Evolutionary conservation across 1,140 invertebrate genomes (phyloP).

Genomic region (Brachionus rotundiformis): DNA sequence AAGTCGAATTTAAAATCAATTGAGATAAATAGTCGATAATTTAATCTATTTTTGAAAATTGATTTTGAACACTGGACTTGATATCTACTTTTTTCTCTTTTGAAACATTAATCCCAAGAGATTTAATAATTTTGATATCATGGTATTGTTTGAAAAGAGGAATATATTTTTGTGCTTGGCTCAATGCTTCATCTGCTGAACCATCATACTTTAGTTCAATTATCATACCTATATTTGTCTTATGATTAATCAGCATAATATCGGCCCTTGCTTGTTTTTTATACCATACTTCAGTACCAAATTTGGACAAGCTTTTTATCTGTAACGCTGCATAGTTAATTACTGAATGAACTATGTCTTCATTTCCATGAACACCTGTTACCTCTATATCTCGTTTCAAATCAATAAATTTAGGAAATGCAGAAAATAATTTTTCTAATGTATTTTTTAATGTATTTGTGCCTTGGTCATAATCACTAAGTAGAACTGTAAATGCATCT

Average conservation of each 20-base stretch:
- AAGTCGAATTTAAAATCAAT: too few species aligned
- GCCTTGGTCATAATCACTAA: background rate
- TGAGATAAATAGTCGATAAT: too few species aligned
- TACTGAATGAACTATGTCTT: conserved; percentile 29
- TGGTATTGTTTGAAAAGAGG: conserved; percentile 19
- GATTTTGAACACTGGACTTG: background rate
- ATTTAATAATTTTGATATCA: conserved; percentile 3
- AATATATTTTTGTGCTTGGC: conserved; percentile 24
- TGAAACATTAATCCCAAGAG: conserved; percentile 19
- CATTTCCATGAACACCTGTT: conserved; percentile 35
- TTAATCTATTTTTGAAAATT: background rate
- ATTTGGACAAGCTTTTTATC: background rate
- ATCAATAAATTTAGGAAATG: background rate
- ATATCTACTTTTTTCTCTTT: conserved; percentile 32
- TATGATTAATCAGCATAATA: conserved; percentile 19
- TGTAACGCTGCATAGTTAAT: conserved; percentile 23
- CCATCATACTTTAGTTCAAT: conserved; percentile 22
- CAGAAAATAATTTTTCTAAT: background rate
- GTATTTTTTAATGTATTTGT: background rate
- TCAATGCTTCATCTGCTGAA: conserved; percentile 6
- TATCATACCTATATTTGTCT: conserved; percentile 6
- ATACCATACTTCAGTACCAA: conserved; percentile 38
- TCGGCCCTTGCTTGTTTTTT: conserved; percentile 23
- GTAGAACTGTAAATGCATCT: background rate
- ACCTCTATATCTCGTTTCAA: background rate